Base-by-base conservation (phyloP, 64 coral and sea anemone species). In the Hydrozoanthus tunicans region DNA sequence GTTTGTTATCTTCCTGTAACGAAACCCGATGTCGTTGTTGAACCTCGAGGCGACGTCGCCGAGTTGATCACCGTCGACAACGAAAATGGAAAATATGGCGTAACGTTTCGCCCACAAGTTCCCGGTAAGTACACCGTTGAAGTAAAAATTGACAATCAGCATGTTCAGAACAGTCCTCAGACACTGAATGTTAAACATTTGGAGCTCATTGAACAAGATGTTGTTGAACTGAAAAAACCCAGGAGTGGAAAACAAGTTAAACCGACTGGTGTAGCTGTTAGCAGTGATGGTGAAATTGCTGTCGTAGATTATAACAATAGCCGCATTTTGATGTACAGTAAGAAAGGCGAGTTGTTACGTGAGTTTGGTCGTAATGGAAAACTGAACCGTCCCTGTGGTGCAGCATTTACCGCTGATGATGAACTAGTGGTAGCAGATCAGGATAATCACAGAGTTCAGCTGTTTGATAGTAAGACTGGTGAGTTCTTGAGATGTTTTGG, bases 1-100 rank as follows among this genome's bases (percentile, higher is more conserved):
- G 77, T 79, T 7, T 79, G 77, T 79, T 59, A 79, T 79, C 1
- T 43, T 51, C 77, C 77, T n/a, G 77, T 52, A 24, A 79, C 77
- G 53, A 7, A 79, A 59, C 57, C 53, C 57, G 79, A 81, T 10
- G 5, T 6, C 11, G 23, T 81, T 0, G 25, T 81, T 81, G 23
- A 57, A 23, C 72, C 72, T 0, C 72, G 24, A 70, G 67, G 67
- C 67, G 67, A 70, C 67, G 67, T 70, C 67, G 6, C 6, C 60
- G 60, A 70, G 67, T 70, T 43, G 32, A 43, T 43, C 32, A 43
- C 32, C 32, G 2, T 43, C 0, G 32, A 43, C 32, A 43, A 43
- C 32, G 32, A 43, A 43, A 43, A 43, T 43, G 32, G 32, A 43
- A 43, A 43, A 43, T 43, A 43, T 43, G 32, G 2, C 0, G 2